Evolutionary conservation across 2,797 vertebrate species (phyloP).

Genomic region (Lithobates pipiens): DNA sequence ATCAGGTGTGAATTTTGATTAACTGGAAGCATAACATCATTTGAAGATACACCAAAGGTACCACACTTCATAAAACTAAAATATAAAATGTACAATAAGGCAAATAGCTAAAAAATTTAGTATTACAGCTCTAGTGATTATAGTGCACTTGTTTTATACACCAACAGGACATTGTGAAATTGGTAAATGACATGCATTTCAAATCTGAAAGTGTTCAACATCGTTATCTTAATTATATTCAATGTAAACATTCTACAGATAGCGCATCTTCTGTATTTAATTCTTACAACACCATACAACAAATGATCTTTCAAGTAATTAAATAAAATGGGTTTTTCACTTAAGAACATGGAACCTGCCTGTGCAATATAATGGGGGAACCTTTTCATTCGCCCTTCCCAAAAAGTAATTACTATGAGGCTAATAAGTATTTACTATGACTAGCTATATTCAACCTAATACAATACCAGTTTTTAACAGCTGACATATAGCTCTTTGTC

Average conservation of each 20-base stretch:
- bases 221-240: neutral
- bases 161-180: neutral
- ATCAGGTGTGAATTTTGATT: neutral
- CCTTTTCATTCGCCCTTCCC: neutral
- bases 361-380: neutral
- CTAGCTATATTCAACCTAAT: neutral
- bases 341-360: neutral
- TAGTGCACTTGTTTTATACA: neutral
- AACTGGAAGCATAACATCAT: neutral
- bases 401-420: neutral
- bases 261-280: neutral
- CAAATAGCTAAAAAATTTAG: constrained; percentile 6
- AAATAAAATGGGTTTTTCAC: too few species aligned
- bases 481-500: too few species aligned
- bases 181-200: neutral
- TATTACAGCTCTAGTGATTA: neutral
- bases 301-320: too few species aligned
- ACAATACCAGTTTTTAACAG: too few species aligned
- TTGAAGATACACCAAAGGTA: neutral
- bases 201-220: constrained; percentile 6
- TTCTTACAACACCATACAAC: neutral
- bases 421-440: too few species aligned
- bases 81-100: constrained; percentile 33
- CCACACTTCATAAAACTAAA: neutral
- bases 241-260: constrained; percentile 27